Conservation (phyloP, 2,797 vertebrate genomes). For the Crenichthys baileyi region DNA sequence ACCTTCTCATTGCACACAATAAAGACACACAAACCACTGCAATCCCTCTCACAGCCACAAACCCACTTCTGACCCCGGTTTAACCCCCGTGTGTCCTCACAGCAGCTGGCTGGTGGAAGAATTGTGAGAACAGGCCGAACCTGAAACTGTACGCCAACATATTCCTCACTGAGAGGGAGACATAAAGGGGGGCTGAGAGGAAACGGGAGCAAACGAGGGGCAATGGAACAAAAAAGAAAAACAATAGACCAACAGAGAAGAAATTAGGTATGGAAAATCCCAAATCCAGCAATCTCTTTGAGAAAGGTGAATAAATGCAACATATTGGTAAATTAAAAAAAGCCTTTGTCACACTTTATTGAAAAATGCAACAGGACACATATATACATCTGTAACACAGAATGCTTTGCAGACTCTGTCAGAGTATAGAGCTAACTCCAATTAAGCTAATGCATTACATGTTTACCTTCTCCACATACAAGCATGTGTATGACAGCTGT, state of each 20-base stretch:
- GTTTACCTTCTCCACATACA: constrained; percentile 32
- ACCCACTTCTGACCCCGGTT: constrained; percentile 50
- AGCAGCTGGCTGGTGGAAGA: constrained; percentile 71
- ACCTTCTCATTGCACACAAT: not conserved
- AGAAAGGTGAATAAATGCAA: not conserved
- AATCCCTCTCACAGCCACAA: constrained; percentile 1
- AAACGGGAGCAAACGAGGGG: constrained; percentile 20
- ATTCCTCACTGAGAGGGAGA: constrained; percentile 52
- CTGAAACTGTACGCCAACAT: constrained; percentile 65
- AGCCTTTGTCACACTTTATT: constrained; percentile 77
- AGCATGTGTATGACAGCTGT: constrained; percentile 68
- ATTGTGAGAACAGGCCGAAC: constrained; percentile 66
- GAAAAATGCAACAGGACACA: constrained; percentile 68
- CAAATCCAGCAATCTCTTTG: constrained; percentile 2
- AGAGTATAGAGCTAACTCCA: not conserved
- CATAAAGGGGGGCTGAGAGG: constrained; percentile 10
- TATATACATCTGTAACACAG: constrained; percentile 48
- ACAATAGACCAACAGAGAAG: constrained; percentile 1
- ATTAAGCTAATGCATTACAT: constrained; percentile 23
- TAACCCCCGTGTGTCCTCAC: constrained; percentile 51
- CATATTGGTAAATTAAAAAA: constrained; percentile 37
- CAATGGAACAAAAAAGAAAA: constrained; percentile 15
- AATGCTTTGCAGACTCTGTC: not conserved
- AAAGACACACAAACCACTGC: not conserved
- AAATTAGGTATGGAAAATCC: constrained; percentile 9